Evolutionary conservation across 2,888 invertebrate genomes (phyloP).

Genomic region (Drosophila histrio): DNA sequence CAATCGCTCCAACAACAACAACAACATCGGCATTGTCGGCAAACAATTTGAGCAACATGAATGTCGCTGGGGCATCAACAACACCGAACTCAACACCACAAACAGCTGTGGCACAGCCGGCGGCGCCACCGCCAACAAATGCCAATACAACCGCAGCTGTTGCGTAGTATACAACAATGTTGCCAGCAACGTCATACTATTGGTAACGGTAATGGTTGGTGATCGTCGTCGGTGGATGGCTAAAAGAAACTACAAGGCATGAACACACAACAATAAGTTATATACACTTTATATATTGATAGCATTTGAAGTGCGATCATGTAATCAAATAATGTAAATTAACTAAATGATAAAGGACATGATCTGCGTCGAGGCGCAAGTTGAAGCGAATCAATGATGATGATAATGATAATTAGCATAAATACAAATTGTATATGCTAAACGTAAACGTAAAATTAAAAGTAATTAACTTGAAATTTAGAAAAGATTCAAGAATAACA

Average conservation of each 20-base stretch:
- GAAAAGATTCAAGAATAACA: constrained; percentile 29
- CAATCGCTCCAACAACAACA: constrained; percentile 13
- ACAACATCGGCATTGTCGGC: constrained; percentile 28
- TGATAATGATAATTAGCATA: constrained; percentile 34
- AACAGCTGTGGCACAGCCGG: constrained; percentile 60
- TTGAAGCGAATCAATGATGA: constrained; percentile 9
- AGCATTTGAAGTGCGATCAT: constrained; percentile 16
- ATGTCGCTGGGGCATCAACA: constrained; percentile 38
- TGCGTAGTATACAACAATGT: constrained; percentile 84
- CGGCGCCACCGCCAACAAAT: constrained; percentile 73
- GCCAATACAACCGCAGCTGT: constrained; percentile 83
- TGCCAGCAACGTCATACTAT: constrained; percentile 73
- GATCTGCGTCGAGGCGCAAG: constrained; percentile 5
- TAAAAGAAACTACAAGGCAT: constrained; percentile 33
- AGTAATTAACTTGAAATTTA: constrained; percentile 27
- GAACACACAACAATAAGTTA: constrained; percentile 19
- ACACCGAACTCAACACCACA: constrained; percentile 55
- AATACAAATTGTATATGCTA: constrained; percentile 41
- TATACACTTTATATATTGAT: constrained; percentile 7
- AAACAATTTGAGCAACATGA: constrained; percentile 40
- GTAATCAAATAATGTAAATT: constrained; percentile 62
- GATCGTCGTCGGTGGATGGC: constrained; percentile 39
- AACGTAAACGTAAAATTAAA: constrained; percentile 8
- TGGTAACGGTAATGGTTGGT: constrained; percentile 62
- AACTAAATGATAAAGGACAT: constrained; percentile 30